Base-by-base conservation (phyloP, 2,797 vertebrate genomes). In the Hippocampus kuda region DNA sequence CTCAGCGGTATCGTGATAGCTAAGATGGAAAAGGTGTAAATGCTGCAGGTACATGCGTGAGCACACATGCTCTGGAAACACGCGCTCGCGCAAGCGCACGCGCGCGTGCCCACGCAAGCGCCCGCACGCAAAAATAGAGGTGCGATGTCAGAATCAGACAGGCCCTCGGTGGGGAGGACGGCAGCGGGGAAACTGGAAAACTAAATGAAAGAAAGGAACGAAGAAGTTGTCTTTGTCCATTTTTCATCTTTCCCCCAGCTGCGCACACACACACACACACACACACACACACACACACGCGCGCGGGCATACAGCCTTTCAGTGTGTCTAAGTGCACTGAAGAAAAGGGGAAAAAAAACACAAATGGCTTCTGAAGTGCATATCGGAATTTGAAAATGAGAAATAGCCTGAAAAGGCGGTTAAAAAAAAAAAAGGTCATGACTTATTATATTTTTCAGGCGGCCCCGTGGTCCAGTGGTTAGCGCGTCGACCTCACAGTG, bases 1-100 rank as follows among this genome's bases (percentile, higher is more conserved):
- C 77, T 76, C 79, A 74, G 83, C 80, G 78, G 77, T 80, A 83
- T 72, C 72, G 62, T 83, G 80, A 83, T 54, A 75, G 70, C 75
- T 67, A 72, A 27, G 53, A 66, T 56, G 78, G 78, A 75, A 67
- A 74, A 54, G 1, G 66, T 54, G 27, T 38, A 67, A 67, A 67
- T 53, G 27, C 46, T 12, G 30, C 18, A 67, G 27, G 51, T 41
- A 67, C 49, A 66, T 22, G 34, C 12, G 46, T 24, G 51, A 67
- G 13, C 48, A 15, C 49, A 67, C 18, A 9, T 38, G 4, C 30
- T 4, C 46, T 38, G 65, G 44, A 34, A 46, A 49, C 24, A 20
- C 16, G 8, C 2, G 20, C 15, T 3, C 9, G 48, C 24, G 5
- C n/a, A n/a, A n/a, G n/a, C n/a, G n/a, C 16, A 16, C 2, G 20